Conservation (phyloP, 2,888 invertebrate species). For the Drosophila fulvimacula region DNA sequence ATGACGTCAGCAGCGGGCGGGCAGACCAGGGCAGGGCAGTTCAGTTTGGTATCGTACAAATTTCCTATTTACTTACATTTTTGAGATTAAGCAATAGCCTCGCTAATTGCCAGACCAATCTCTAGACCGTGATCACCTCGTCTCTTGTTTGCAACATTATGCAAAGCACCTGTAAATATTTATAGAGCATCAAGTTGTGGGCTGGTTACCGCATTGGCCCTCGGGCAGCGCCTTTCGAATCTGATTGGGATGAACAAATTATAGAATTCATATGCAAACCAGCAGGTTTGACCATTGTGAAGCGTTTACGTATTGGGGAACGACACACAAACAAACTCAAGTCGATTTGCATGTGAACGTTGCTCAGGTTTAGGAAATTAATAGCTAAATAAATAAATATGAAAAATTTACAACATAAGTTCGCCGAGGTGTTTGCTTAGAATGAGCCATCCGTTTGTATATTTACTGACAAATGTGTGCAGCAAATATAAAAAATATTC, state of each 20-base stretch:
- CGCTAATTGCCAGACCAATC: conserved; percentile 51
- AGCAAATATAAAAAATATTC: background rate
- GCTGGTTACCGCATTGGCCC: conserved; percentile 6
- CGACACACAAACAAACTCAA: background rate
- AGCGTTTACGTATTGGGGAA: conserved; percentile 30
- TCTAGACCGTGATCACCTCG: conserved; percentile 1
- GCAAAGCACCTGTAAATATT: conserved; percentile 53
- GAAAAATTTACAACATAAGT: conserved; percentile 61
- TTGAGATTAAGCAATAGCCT: conserved; percentile 37
- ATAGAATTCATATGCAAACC: conserved; percentile 52
- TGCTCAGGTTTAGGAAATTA: conserved; percentile 48
- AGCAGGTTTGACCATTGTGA: conserved; percentile 24
- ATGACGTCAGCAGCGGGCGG: conserved; percentile 60
- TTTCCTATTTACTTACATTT: conserved; percentile 24
- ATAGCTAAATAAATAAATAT: conserved; percentile 67
- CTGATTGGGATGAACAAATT: conserved; percentile 31
- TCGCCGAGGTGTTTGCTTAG: conserved; percentile 41
- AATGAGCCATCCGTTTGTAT: conserved; percentile 40
- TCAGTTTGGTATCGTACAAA: conserved; percentile 2
- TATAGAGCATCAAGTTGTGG: conserved; percentile 37
- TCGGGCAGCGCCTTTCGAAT: conserved; percentile 13
- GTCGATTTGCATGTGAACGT: conserved; percentile 70
- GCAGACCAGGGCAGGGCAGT: background rate
- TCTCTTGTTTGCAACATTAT: conserved; percentile 25
- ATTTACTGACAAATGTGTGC: conserved; percentile 26